Conservation (phyloP, 2,797 vertebrate species). For the Lerista edwardsae region DNA sequence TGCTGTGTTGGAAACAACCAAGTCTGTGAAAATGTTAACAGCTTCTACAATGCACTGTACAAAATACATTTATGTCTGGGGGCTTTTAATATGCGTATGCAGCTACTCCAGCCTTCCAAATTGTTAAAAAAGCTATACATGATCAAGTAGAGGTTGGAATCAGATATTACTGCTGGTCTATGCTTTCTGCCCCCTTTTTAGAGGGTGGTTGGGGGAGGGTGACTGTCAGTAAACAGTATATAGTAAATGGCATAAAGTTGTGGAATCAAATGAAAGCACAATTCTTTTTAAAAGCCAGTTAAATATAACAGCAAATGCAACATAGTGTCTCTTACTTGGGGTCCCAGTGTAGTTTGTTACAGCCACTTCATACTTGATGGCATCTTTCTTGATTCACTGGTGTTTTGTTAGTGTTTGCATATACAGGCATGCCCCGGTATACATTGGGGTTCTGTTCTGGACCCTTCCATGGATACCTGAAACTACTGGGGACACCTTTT, state of each 20-base stretch:
- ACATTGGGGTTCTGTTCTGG: no score
- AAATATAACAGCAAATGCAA: background rate
- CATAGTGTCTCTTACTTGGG: no score
- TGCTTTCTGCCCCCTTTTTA: background rate
- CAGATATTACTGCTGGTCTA: background rate
- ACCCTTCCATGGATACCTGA: no score
- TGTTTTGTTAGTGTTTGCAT: no score
- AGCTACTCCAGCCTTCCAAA: slow-evolving; percentile 3
- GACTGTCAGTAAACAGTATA: background rate
- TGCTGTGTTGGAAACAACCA: slow-evolving; percentile 14
- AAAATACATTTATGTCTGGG: background rate
- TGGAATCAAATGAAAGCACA: background rate
- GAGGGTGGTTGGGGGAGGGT: background rate
- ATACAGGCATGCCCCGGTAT: no score
- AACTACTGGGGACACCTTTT: no score
- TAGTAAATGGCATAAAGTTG: background rate
- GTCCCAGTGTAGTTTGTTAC: no score
- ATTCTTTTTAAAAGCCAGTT: background rate
- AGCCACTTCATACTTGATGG: no score
- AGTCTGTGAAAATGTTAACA: slow-evolving; percentile 37
- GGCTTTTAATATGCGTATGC: slow-evolving; percentile 13
- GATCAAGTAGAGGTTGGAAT: background rate
- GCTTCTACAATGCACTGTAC: background rate
- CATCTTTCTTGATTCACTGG: no score
- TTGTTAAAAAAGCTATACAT: background rate